A percentile compares a stretch with the other conserved stretches of the same genome.
These are phyloP conservation scores for Tethea ocularis DNA, from an alignment of 2,888 invertebrate genomes.

Conservation along the genomic window DNA sequence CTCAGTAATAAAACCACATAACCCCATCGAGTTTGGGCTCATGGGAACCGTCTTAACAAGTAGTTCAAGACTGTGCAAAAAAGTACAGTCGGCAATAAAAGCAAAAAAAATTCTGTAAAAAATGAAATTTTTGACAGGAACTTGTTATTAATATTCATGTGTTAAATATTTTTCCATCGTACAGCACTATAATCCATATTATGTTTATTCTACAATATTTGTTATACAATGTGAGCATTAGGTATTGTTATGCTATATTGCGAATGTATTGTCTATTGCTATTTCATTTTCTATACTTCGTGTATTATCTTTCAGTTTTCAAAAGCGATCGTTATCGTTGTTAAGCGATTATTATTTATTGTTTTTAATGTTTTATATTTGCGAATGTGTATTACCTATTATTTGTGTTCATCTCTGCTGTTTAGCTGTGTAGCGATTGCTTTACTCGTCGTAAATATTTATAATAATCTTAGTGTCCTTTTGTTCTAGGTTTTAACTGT, in stretches of 20 bases:
- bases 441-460: not conserved
- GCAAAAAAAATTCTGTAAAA: no score
- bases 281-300: not conserved
- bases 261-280: not conserved
- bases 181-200: not conserved
- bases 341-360: not conserved
- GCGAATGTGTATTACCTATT: not conserved
- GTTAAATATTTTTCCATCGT: not conserved
- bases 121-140: no score
- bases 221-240: no score
- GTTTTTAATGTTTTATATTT: not conserved
- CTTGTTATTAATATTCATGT: no score
- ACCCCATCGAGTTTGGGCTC: no score
- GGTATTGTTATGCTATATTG: not conserved
- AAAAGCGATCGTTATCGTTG: not conserved
- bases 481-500: conserved; percentile 88
- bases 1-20: no score
- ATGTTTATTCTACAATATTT: no score
- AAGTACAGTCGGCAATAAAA: no score
- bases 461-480: conserved; percentile 8
- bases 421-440: no score
- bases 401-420: not conserved
- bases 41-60: no score
- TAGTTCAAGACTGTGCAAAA: no score
- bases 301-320: not conserved